A percentile compares a stretch with the other conserved stretches of the same genome.
Evolutionary conservation across 2,797 vertebrate genomes (phyloP).

Genomic region (Carduelis carduelis): DNA sequence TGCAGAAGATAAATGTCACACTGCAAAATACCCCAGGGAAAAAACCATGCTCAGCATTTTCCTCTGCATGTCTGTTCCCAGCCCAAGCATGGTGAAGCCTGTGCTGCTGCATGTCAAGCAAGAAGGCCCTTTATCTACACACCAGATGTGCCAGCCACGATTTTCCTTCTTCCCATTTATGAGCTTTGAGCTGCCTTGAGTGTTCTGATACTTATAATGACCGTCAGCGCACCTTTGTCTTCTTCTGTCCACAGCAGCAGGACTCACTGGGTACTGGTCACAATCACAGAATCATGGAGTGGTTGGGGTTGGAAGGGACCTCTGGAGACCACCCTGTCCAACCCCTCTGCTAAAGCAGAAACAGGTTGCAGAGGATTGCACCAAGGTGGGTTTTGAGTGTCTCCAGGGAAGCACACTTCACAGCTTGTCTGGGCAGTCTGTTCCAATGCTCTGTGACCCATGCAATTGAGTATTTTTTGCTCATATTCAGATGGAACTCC

Average conservation of each 20-base stretch:
- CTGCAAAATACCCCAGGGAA: background rate
- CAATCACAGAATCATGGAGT: background rate
- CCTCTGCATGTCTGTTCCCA: background rate
- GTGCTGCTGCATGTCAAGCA: fast-evolving
- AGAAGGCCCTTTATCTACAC: background rate
- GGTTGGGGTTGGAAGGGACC: background rate
- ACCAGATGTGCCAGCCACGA: fast-evolving
- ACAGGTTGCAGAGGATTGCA: background rate
- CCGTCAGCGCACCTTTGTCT: background rate
- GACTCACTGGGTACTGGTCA: fast-evolving
- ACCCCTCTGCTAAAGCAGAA: background rate
- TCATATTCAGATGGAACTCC: background rate
- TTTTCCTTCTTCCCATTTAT: background rate
- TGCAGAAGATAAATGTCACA: background rate
- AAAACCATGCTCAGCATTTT: background rate
- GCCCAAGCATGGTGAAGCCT: background rate
- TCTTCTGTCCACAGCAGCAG: background rate
- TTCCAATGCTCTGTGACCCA: background rate
- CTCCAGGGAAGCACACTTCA: background rate
- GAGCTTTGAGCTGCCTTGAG: background rate
- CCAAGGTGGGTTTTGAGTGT: background rate
- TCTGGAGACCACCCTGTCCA: background rate
- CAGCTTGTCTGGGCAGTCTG: background rate
- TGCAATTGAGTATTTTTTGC: fast-evolving
- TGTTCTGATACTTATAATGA: background rate